These are phyloP conservation scores for Gnatocerus cornutus DNA, from an alignment of 2,888 invertebrate genomes.

Conservation along the genomic window DNA sequence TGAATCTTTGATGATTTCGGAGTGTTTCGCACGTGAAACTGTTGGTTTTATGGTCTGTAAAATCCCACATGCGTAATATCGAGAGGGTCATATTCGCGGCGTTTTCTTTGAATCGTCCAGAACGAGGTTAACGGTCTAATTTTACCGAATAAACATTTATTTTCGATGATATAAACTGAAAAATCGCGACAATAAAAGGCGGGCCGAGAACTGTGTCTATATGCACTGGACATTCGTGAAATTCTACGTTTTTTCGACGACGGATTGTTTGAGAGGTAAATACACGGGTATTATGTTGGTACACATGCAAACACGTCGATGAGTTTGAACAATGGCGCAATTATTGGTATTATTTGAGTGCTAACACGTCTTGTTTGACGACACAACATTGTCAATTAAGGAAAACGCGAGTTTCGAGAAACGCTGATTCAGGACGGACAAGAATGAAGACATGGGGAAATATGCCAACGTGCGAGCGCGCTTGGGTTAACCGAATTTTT, in stretches of 20 bases:
- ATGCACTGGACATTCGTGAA: conserved; percentile 57
- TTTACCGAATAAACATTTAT: conserved; percentile 46
- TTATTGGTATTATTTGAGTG: conserved; percentile 63
- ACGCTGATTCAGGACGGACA: conserved; percentile 4
- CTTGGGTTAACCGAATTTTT: not conserved
- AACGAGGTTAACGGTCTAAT: conserved; percentile 46
- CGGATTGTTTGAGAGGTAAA: conserved; percentile 57
- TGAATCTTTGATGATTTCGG: conserved; percentile 10
- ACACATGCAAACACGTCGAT: conserved; percentile 62
- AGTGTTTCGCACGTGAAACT: conserved; percentile 29
- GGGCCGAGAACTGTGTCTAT: conserved; percentile 55
- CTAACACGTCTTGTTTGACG: conserved; percentile 61
- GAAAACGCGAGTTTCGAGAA: conserved; percentile 14
- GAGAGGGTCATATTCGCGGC: conserved; percentile 48
- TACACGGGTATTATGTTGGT: conserved; percentile 57
- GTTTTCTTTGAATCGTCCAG: conserved; percentile 32
- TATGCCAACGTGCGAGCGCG: not conserved
- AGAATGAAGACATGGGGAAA: not conserved
- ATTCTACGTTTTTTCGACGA: conserved; percentile 55
- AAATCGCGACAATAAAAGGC: conserved; percentile 46
- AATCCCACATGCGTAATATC: conserved; percentile 50
- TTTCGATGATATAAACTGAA: conserved; percentile 41
- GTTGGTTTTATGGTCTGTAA: conserved; percentile 39
- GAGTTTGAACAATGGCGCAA: conserved; percentile 63
- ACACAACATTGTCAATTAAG: conserved; percentile 48